Evolutionary conservation across 2,888 invertebrate genomes (phyloP).

Genomic region (Apodemia duryi): DNA sequence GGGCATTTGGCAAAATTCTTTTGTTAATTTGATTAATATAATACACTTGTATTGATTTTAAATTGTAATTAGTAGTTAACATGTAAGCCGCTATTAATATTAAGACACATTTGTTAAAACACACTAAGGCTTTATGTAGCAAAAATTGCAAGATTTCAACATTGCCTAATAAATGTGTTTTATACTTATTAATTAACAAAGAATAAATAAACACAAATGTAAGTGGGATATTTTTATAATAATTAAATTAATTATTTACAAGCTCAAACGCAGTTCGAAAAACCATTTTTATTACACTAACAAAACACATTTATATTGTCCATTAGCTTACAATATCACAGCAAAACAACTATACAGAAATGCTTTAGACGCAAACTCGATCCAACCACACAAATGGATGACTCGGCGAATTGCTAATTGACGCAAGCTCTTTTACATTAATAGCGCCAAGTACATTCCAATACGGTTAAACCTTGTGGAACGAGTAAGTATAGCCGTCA

Average conservation of each 20-base stretch:
- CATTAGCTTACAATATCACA: slow-evolving; percentile 77
- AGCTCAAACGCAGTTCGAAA: slow-evolving; percentile 49
- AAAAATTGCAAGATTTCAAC: not conserved
- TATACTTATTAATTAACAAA: not conserved
- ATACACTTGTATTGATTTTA: too few species aligned
- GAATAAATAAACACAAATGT: not conserved
- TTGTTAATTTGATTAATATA: too few species aligned
- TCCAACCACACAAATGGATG: slow-evolving; percentile 48
- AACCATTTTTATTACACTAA: slow-evolving; percentile 51
- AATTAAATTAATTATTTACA: slow-evolving; percentile 47
- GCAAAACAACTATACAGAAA: slow-evolving; percentile 74
- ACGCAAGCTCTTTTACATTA: slow-evolving; percentile 50
- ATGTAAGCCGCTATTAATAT: too few species aligned
- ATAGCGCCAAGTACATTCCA: slow-evolving; percentile 52
- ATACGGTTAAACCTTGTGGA: slow-evolving; percentile 81
- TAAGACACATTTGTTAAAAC: too few species aligned
- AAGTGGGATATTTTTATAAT: slow-evolving; percentile 17
- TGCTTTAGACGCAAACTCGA: slow-evolving; percentile 54
- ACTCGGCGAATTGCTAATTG: slow-evolving; percentile 66
- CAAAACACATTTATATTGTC: slow-evolving; percentile 46
- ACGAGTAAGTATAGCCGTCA: slow-evolving; percentile 92
- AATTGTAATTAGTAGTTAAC: too few species aligned
- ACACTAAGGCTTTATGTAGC: too few species aligned
- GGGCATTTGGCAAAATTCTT: too few species aligned
- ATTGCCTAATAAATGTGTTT: not conserved